phyloP scores from a whole-genome alignment of 2,797 vertebrate species.

The Sebastes alutus region DNA sequence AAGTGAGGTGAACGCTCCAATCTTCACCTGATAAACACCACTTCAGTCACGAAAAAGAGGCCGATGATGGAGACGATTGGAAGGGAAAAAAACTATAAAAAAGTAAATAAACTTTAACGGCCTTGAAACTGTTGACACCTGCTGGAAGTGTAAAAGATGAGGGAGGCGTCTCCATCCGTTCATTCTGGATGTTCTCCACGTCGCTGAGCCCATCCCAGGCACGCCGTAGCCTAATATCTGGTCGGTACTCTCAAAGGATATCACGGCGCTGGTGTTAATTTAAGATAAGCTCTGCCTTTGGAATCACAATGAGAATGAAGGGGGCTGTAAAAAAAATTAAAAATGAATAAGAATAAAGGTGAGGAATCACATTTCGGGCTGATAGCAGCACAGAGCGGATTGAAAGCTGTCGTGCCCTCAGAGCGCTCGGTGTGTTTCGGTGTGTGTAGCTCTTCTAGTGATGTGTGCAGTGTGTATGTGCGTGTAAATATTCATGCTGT shows the following conservation, averaged over 20 bases:
- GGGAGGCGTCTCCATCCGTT: slow-evolving; percentile 24
- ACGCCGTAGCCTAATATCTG: slow-evolving; percentile 55
- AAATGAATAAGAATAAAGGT: slow-evolving; percentile 63
- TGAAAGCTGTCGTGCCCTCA: slow-evolving; percentile 46
- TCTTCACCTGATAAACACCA: slow-evolving; percentile 3
- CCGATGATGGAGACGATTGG: background rate
- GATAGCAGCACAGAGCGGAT: slow-evolving; percentile 45
- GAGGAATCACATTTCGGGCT: slow-evolving; percentile 62
- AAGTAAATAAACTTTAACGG: background rate
- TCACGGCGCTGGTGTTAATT: slow-evolving; percentile 61
- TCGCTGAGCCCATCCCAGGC: slow-evolving; percentile 21
- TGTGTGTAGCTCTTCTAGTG: slow-evolving; percentile 38
- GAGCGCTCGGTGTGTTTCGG: slow-evolving; percentile 14
- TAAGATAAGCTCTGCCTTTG: slow-evolving; percentile 66
- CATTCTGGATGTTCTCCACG: slow-evolving; percentile 51
- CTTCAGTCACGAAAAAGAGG: background rate
- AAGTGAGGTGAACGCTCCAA: background rate
- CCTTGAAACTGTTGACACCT: slow-evolving; percentile 1
- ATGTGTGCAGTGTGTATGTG: slow-evolving; percentile 19
- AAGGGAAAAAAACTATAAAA: background rate
- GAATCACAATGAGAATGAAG: slow-evolving; percentile 69
- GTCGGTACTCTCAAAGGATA: slow-evolving; percentile 59
- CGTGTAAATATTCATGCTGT: slow-evolving; percentile 50
- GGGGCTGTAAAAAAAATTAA: slow-evolving; percentile 59
- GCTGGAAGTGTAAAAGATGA: slow-evolving; percentile 5